These are phyloP conservation scores for Nemopilema nomurai DNA, from an alignment of 30 jellyfish, hydroid and myxozoan species.

Conservation along the genomic window DNA sequence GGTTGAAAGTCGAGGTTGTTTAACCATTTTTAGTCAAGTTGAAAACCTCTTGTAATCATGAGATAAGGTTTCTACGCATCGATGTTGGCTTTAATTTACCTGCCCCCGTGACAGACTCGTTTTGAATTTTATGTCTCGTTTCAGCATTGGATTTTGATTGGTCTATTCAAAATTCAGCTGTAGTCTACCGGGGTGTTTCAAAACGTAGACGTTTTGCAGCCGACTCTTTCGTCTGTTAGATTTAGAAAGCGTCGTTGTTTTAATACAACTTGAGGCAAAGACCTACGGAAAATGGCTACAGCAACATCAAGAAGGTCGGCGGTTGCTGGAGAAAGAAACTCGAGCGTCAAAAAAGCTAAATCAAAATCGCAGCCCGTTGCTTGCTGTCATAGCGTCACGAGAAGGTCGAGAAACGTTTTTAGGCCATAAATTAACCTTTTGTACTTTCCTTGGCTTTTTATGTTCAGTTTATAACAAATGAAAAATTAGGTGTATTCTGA, in stretches of 20 bases:
- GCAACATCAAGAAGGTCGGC: conserved; percentile 49
- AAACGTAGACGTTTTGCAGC: neutral
- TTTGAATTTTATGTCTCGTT: conserved; percentile 9
- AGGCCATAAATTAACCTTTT: neutral
- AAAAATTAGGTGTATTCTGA: too few species aligned
- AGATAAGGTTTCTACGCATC: too few species aligned
- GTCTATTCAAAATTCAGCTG: conserved; percentile 63
- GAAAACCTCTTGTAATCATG: too few species aligned
- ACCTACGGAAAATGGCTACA: conserved; percentile 26
- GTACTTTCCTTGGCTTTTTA: neutral
- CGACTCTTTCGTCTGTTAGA: neutral
- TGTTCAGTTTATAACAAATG: too few species aligned
- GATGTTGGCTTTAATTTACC: neutral
- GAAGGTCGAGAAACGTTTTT: conserved; percentile 18
- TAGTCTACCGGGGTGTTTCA: conserved; percentile 49
- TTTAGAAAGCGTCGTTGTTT: neutral
- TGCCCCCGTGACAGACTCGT: neutral
- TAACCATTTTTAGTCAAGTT: too few species aligned
- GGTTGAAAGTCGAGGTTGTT: too few species aligned
- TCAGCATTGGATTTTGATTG: conserved; percentile 31
- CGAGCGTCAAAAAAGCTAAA: conserved; percentile 40
- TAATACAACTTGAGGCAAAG: neutral
- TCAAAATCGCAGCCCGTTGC: conserved; percentile 39
- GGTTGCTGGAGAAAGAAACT: conserved; percentile 14
- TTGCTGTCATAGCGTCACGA: conserved; percentile 62